Evolutionary conservation across 37 sponge, comb jelly and placozoan genomes (phyloP).

Genomic region (Theonella swinhoei): DNA sequence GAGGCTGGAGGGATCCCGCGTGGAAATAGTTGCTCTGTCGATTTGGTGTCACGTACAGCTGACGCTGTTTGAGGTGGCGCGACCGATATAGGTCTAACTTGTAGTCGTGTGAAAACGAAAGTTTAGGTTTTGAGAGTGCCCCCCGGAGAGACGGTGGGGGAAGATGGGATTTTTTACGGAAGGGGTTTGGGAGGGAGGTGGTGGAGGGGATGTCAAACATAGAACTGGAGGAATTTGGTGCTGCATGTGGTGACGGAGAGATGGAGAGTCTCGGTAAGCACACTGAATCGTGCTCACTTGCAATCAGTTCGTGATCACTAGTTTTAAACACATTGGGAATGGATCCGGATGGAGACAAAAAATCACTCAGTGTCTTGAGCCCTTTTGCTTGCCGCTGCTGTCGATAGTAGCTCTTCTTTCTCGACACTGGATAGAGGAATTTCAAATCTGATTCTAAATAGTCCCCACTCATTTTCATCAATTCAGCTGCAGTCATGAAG

Average conservation of each 20-base stretch:
- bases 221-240: background rate
- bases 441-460: constrained; percentile 18
- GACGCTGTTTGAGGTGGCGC: constrained; percentile 1
- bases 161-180: background rate
- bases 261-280: background rate
- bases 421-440: constrained; percentile 48
- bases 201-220: background rate
- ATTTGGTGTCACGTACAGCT: background rate
- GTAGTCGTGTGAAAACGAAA: background rate
- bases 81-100: constrained; percentile 40
- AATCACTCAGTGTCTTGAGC: constrained; percentile 73
- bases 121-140: background rate
- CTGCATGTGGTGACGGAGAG: background rate
- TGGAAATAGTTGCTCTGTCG: constrained; percentile 13
- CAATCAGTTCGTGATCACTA: background rate
- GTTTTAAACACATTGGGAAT: background rate
- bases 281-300: no score
- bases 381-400: constrained; percentile 38
- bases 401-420: constrained; percentile 38
- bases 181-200: background rate
- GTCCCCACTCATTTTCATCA: constrained; percentile 42
- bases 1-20: constrained; percentile 47
- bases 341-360: background rate
- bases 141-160: background rate
- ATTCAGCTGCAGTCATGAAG: constrained; percentile 77